phyloP scores from a whole-genome alignment of 2,888 invertebrate genomes.

The Scaptomyza caliginosa region DNA sequence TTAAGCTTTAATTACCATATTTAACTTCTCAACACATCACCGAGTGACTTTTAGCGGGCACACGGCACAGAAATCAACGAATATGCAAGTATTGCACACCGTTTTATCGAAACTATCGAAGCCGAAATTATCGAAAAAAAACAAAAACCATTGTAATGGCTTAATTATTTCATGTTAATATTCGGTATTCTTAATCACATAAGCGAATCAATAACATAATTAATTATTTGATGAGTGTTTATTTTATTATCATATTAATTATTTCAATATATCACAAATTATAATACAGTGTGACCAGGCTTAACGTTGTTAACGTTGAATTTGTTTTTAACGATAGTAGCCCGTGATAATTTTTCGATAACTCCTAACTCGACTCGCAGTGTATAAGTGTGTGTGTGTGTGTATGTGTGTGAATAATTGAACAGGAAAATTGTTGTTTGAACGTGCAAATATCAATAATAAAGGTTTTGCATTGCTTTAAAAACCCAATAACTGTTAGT shows the following conservation, averaged over 20 bases:
- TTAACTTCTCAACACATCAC: neutral
- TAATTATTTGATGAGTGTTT: no score
- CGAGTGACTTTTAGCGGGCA: constrained; percentile 41
- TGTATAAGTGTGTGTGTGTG: constrained; percentile 6
- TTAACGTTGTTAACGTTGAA: neutral
- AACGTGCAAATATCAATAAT: neutral
- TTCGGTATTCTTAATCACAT: no score
- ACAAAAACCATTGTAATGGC: neutral
- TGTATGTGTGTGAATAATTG: constrained; percentile 20
- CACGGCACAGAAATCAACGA: constrained; percentile 30
- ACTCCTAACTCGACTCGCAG: constrained; percentile 14
- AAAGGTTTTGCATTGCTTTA: neutral
- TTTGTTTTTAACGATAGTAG: constrained; percentile 5
- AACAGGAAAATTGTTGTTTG: constrained; percentile 23
- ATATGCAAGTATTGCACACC: constrained; percentile 21
- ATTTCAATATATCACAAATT: neutral
- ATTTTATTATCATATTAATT: no score
- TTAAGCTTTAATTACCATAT: neutral
- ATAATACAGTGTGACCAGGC: constrained; percentile 8
- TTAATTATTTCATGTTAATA: neutral
- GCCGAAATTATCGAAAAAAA: neutral
- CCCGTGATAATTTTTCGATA: constrained; percentile 7
- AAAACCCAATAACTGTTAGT: neutral
- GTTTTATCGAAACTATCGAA: constrained; percentile 23
- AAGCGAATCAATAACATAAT: no score